Evolutionary conservation across 2,797 vertebrate genomes (phyloP).

Genomic region (Sarcophilus harrisii): DNA sequence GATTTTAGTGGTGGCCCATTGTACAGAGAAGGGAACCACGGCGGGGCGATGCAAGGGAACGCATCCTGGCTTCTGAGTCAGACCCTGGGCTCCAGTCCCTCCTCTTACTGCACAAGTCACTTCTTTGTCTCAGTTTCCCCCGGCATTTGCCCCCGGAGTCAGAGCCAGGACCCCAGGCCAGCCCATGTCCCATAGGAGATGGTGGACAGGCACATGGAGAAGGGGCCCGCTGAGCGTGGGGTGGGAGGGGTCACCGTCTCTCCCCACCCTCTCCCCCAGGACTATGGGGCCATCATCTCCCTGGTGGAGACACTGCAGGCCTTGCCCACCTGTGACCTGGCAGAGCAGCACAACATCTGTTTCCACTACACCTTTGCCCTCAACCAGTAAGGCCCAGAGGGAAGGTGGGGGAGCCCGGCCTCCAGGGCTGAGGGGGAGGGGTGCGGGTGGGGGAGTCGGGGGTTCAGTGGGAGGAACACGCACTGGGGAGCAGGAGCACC

Average conservation of each 20-base stretch:
- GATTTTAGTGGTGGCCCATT: not conserved
- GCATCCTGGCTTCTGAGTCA: not conserved
- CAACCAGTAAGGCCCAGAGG: conserved; percentile 87
- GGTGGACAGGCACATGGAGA: not conserved
- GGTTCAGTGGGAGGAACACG: not conserved
- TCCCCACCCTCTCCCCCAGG: conserved; percentile 80
- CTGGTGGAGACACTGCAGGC: conserved; percentile 92
- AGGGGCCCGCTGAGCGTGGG: not conserved
- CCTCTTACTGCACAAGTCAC: not conserved
- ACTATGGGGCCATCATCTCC: conserved; percentile 91
- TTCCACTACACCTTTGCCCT: conserved; percentile 96
- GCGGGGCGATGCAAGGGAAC: not conserved
- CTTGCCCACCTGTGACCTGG: conserved; percentile 90
- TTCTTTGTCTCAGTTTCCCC: not conserved
- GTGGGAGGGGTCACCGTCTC: too few species aligned
- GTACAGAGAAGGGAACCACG: not conserved
- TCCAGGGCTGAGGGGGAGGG: not conserved
- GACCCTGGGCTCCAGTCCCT: not conserved
- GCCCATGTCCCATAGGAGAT: not conserved
- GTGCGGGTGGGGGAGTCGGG: not conserved
- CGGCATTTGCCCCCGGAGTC: not conserved
- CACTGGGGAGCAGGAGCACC: not conserved
- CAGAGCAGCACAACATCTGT: conserved; percentile 91
- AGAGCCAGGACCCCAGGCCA: not conserved
- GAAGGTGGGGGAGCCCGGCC: not conserved